Conservation (phyloP, 64 coral and sea anemone species). For the Montipora cactus region DNA sequence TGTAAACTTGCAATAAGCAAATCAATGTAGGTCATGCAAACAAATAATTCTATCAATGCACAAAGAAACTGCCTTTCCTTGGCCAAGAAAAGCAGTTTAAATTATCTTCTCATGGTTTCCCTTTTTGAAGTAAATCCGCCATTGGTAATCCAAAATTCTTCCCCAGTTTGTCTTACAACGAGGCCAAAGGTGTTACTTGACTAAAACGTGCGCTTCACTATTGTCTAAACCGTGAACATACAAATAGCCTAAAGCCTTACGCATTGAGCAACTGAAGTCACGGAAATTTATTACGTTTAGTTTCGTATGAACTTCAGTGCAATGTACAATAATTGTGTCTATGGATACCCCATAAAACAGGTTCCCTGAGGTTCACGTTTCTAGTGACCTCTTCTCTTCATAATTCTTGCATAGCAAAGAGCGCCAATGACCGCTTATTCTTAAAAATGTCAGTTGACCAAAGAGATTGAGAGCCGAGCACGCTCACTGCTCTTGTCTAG, state of each 20-base stretch:
- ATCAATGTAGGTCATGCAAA: background rate
- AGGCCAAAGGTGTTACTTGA: background rate
- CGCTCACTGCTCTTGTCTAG: too few species aligned
- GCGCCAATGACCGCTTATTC: too few species aligned
- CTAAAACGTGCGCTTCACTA: background rate
- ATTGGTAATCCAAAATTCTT: conserved; percentile 1
- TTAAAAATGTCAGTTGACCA: too few species aligned
- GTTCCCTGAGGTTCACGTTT: too few species aligned
- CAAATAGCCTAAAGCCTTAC: background rate
- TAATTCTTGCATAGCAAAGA: too few species aligned
- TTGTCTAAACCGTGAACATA: background rate
- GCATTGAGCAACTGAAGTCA: background rate
- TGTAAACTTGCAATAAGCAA: too few species aligned
- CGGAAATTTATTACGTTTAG: background rate
- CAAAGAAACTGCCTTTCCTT: background rate
- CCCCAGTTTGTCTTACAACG: background rate
- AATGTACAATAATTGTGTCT: background rate
- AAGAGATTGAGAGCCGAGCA: too few species aligned
- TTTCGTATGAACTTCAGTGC: background rate
- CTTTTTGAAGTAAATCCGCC: background rate
- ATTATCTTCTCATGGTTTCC: too few species aligned
- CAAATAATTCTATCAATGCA: background rate
- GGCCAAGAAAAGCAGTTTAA: background rate
- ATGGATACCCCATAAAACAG: too few species aligned
- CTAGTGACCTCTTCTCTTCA: too few species aligned